Evolutionary conservation across 2,113 vertebrate genomes (phyloP), one percentile per base, ranked within the genome.

Genomic region (Tiliqua scincoides): DNA sequence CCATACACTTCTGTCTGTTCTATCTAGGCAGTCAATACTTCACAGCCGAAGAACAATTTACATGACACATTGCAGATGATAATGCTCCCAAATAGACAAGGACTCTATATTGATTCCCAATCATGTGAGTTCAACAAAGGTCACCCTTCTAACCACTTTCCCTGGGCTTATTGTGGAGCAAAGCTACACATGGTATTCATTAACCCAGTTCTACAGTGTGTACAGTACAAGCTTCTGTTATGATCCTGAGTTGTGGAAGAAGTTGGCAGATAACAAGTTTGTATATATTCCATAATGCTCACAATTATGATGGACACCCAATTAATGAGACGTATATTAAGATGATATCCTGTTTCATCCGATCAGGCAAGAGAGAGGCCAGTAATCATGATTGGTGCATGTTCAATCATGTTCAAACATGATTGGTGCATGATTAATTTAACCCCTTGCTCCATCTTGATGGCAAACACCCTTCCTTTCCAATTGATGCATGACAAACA

Each of bases 41-140:
- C 91, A 92, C 80, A n/a, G 89, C 91, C 89, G 78, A 85, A 88
- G 79, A 87, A 86, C 90, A 93, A 91, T 94, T 93, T 93, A 90
- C 89, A 91, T 89, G 90, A 82, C 91, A 93, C 92, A 82, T 75
- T 93, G 84, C 77, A 94, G 92, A 94, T 93, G 84, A 85, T 87
- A 91, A 93, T 89, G 92, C 72, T 84, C 95, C 88, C 86, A 85
- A 93, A 91, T 89, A 78, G 54, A 62, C 89, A 93, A 88, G 65
- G 87, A 75, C 78, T 94, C 83, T 89, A 91, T 92, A 93, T 91
- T 93, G 93, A 91, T 93, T 85, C 40, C 73, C 89, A 91, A 85
- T 79, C 48, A 35, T 0, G 1, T 37, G 89, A 91, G 90, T 95
- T 86, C 94, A 93, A 86, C 91, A 87, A 57, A 75, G 91, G 88